Evolutionary conservation across 1,140 invertebrate genomes (phyloP), one percentile per base, ranked within the genome.

Genomic region (Brachionus sp.): DNA sequence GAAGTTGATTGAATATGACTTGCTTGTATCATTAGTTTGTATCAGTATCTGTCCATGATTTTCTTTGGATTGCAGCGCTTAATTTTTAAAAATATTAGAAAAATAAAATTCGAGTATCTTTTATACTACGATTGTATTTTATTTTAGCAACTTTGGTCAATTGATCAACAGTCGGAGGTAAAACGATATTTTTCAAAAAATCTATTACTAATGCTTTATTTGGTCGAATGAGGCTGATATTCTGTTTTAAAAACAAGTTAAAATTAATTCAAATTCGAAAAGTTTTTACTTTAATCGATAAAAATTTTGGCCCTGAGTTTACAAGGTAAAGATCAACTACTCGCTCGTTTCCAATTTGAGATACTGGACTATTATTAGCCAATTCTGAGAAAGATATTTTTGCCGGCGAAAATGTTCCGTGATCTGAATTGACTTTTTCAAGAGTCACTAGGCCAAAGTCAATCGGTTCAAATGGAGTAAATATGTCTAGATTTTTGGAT

Each of bases 61-160:
- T 6, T 62, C 25, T 23, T 23, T 35, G 2, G 50, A 29, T 16
- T 62, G 53, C 10, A 25, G 23, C 3, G 62, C 33, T 66, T 80
- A 57, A 37, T 62, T 37, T 12, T 19, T 29, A 57, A 57, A 33
- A 42, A 80, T 62, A 39, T 16, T 12, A 44, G 7, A 25, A 10
- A 46, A 75, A 46, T 46, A 46, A 75, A 33, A 13, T 75, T 29
- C 9, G 12, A 62, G 9, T 23, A 42, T 44, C 23, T 42, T 19
- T 12, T 33, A 29, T 13, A 25, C 62, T 80, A 80, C 77, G 77
- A 62, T 80, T 62, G 50, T 33, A 80, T 62, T 42, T 80, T 13
- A 80, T 57, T n/a, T 80, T 53, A 5, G 35, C 77, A 6, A 80
- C 33, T 80, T 80, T 80, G 16, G 77, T 80, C 33, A 80, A 44